phyloP scores from a whole-genome alignment of 2,113 vertebrate species.

The Halcyon senegalensis region DNA sequence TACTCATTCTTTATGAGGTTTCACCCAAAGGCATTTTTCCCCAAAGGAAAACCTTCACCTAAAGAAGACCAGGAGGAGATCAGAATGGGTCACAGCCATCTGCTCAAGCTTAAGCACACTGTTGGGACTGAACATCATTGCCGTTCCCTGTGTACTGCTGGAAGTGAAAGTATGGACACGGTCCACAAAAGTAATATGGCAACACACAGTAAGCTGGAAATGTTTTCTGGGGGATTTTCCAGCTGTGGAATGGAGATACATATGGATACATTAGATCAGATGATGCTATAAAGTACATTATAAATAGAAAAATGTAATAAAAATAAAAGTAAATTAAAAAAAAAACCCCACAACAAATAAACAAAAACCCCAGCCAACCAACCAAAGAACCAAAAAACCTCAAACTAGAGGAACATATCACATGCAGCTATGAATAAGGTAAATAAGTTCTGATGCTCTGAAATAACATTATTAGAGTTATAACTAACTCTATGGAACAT shows the following conservation, averaged over 20 bases:
- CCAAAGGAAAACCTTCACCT: neutral
- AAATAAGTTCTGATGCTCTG: neutral
- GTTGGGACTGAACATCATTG: neutral
- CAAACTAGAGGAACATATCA: neutral
- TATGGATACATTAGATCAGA: neutral
- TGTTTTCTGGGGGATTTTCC: neutral
- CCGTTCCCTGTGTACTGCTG: neutral
- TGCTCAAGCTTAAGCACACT: neutral
- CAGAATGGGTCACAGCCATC: neutral
- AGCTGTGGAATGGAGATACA: neutral
- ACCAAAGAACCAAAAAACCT: neutral
- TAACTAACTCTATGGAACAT: neutral
- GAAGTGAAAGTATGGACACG: neutral
- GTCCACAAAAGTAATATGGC: neutral
- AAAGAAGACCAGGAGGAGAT: neutral
- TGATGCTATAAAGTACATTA: neutral
- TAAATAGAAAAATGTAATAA: neutral
- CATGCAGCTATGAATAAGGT: neutral
- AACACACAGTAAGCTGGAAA: neutral
- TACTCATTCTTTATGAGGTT: neutral
- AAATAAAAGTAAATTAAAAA: neutral
- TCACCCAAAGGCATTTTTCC: neutral
- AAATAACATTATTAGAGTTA: neutral
- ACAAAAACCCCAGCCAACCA: neutral
- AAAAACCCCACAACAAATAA: neutral